phyloP scores from a whole-genome alignment of 2,113 vertebrate genomes.

The Sialia sialis region DNA sequence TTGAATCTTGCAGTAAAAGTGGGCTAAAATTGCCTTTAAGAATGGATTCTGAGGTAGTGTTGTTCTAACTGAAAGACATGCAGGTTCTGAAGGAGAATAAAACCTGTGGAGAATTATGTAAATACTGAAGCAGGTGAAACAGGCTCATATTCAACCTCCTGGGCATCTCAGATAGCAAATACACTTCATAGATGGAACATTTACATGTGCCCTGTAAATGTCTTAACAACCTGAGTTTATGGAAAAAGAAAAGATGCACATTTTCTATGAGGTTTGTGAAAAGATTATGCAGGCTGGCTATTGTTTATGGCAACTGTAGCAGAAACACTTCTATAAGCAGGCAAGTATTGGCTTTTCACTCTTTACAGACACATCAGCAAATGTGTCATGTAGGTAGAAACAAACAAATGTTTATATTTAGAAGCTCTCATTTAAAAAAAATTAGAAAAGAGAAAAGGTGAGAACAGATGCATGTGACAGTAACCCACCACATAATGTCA shows the following conservation, averaged over 20 bases:
- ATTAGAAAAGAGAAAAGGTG: not conserved
- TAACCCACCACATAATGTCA: not conserved
- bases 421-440: not conserved
- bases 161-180: not conserved
- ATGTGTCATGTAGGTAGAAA: not conserved
- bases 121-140: not conserved
- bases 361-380: not conserved
- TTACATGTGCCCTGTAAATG: not conserved
- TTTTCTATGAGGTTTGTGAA: not conserved
- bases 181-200: not conserved
- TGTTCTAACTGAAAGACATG: not conserved
- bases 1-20: not conserved
- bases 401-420: not conserved
- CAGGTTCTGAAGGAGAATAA: not conserved
- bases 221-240: not conserved
- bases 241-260: not conserved
- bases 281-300: not conserved
- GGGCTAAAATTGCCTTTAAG: not conserved
- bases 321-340: not conserved
- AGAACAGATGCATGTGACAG: not conserved
- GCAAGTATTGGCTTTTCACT: not conserved
- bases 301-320: not conserved
- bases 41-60: not conserved
- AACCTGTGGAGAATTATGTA: not conserved
- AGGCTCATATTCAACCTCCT: not conserved